Base-by-base conservation (phyloP, 2,888 invertebrate genomes). In the Gibbula magus region DNA sequence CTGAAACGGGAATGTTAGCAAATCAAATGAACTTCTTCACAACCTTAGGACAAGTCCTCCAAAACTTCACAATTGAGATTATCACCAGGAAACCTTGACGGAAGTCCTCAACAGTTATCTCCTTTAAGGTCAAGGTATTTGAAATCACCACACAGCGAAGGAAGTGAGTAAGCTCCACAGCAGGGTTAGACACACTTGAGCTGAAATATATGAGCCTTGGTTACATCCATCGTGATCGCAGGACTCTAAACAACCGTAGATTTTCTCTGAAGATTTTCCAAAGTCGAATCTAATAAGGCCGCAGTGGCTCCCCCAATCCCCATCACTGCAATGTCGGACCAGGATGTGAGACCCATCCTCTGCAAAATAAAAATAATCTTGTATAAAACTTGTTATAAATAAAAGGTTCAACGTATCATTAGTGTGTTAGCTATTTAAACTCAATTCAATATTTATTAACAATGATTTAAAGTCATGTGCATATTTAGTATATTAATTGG, bases 211-310 rank as follows among this genome's bases (percentile, higher is more conserved):
- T 66, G 79, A 83, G 79, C 88, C 87, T 74, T 66, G 54, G 85
- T 92, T 92, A 85, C 92, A 92, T 45, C 92, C 92, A 79, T 92
- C 91, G 75, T 82, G 86, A 83, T 91, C 87, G 84, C 92, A 92
- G 13, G 92, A 84, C 79, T 89, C 88, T 77, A 91, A 81, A 81
- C 91, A 91, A 29, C 91, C 91, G n/a, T 88, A 84, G 52, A 91
- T 87, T 13, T 78, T 29, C 54, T 82, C 82, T 18, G 84, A 75
- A 39, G 83, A 84, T 7, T 80, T 83, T 7, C 82, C 86, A 25
- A 85, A 85, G 39, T 88, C 85, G 77, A 89, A 88, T 77, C 85
- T 82, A 54, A 91, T 89, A 78, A 88, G 86, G 5, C 91, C 91
- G 82, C 91, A 91, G 81, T 89, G 88, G 51, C 89, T 88, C 10